Conservation (phyloP, 2,113 vertebrate species). For the Microcebus ravelobensis region DNA sequence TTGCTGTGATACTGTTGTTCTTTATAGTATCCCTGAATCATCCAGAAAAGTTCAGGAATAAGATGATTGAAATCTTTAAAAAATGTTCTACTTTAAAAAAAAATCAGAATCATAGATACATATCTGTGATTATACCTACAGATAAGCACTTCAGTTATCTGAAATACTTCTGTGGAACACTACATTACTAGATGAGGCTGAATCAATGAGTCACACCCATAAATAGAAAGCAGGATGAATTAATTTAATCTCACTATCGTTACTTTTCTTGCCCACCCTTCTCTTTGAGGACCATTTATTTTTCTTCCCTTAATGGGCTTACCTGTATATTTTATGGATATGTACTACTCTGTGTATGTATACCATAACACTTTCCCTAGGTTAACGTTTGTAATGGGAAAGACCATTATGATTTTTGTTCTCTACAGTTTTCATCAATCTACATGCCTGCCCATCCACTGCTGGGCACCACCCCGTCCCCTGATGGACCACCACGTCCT, state of each 20-base stretch:
- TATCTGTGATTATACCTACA: neutral
- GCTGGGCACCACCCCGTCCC: neutral
- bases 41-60: neutral
- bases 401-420: neutral
- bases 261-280: neutral
- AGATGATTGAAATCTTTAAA: neutral
- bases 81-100: neutral
- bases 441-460: neutral
- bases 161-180: neutral
- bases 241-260: neutral
- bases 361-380: neutral
- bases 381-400: neutral
- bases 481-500: too few species aligned
- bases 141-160: slow-evolving; percentile 12
- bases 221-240: slow-evolving; percentile 2
- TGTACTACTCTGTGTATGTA: neutral
- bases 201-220: neutral
- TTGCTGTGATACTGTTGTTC: neutral
- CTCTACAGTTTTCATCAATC: neutral
- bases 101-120: neutral
- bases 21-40: neutral
- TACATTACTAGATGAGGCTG: neutral
- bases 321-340: neutral
- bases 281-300: neutral
- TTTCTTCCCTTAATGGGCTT: neutral